Percentiles rank a stretch among this genome's conserved stretches.
Conservation (phyloP, 2,888 invertebrate species). For the Osedax frankpressi region DNA sequence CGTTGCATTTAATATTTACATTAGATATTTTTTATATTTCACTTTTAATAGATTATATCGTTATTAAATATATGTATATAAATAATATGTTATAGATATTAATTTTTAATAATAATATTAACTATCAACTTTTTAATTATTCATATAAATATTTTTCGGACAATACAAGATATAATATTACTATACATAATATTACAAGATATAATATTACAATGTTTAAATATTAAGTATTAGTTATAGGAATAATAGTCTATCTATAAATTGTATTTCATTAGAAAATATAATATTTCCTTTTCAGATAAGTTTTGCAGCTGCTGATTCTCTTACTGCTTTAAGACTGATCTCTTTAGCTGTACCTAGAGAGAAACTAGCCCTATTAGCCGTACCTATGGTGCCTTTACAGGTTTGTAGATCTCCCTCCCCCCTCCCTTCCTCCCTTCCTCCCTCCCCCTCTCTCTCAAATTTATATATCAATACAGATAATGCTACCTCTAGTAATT, state of each 20-base stretch:
- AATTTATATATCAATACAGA: conserved; percentile 51
- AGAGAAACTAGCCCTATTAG: conserved; percentile 81
- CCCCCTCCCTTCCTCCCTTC: background rate
- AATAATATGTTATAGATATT: too few species aligned
- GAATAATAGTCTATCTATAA: background rate
- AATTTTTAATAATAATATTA: too few species aligned
- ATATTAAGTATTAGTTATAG: background rate
- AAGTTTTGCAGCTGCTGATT: conserved; percentile 87
- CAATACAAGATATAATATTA: too few species aligned
- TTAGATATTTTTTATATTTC: too few species aligned
- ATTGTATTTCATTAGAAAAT: background rate
- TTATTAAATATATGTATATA: too few species aligned
- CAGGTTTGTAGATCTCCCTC: background rate
- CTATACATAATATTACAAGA: background rate
- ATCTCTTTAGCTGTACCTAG: conserved; percentile 91
- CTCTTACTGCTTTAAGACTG: conserved; percentile 81
- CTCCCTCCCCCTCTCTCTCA: conserved; percentile 44
- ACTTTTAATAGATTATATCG: too few species aligned
- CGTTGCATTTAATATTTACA: too few species aligned
- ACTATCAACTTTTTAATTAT: too few species aligned
- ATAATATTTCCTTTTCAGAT: conserved; percentile 52
- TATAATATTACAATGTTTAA: background rate
- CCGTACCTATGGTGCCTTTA: conserved; percentile 54
- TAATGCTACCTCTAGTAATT: conserved; percentile 74
- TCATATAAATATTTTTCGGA: too few species aligned